Percentiles rank a stretch among this genome's conserved stretches.
Evolutionary conservation across 2,888 invertebrate species (phyloP).

Genomic region (Sycophila texana): DNA sequence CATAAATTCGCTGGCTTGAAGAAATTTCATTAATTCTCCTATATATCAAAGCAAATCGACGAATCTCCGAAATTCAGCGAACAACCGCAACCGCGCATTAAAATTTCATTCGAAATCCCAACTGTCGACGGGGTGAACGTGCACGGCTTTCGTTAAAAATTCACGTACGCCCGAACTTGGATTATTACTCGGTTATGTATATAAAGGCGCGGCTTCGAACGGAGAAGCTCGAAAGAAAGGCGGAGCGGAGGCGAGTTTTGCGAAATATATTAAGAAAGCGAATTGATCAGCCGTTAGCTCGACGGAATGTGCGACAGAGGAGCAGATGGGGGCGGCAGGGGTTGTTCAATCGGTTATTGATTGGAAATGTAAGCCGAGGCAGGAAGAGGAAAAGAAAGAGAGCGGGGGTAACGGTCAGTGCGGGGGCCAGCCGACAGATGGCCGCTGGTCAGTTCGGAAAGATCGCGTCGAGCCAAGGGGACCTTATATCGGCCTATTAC

Average conservation of each 20-base stretch:
- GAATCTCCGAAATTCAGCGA: background rate
- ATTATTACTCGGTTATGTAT: constrained; percentile 22
- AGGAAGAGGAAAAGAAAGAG: constrained; percentile 48
- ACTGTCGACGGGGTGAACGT: constrained; percentile 3
- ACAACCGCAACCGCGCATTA: constrained; percentile 6
- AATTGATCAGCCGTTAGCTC: constrained; percentile 55
- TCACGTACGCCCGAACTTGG: constrained; percentile 32
- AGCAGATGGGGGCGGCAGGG: constrained; percentile 63
- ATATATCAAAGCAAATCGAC: background rate
- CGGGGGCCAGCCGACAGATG: constrained; percentile 71
- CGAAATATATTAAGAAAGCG: constrained; percentile 24
- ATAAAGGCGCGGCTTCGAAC: background rate
- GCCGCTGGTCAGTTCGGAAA: constrained; percentile 67
- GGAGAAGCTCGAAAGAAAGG: constrained; percentile 1
- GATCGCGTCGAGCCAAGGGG: constrained; percentile 25
- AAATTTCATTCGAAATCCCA: background rate
- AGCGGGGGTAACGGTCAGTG: constrained; percentile 63
- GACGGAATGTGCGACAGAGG: constrained; percentile 51
- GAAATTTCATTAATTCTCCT: background rate
- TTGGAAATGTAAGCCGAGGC: constrained; percentile 71
- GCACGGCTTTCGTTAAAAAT: constrained; percentile 33
- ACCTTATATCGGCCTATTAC: constrained; percentile 31
- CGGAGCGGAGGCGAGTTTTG: background rate
- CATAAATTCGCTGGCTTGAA: background rate
- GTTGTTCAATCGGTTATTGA: constrained; percentile 75